A percentile compares a stretch with the other conserved stretches of the same genome.
Conservation (phyloP, 2,113 vertebrate species). For the Sebastes schlegelii region DNA sequence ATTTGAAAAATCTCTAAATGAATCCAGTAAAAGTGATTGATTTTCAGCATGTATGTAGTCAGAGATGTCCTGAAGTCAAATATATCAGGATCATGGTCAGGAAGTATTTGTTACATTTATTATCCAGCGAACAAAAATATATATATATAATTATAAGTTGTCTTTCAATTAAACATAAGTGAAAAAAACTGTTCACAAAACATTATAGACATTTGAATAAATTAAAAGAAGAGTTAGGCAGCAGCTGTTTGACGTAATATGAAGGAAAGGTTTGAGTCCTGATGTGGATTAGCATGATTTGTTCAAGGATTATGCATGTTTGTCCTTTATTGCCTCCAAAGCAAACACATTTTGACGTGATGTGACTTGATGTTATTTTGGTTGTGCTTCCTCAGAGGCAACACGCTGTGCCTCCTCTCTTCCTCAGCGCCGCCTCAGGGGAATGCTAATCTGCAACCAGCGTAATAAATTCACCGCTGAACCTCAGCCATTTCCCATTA, state of each 20-base stretch:
- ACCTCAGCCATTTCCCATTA: not conserved
- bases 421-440: not conserved
- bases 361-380: conserved; percentile 42
- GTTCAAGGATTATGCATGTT: rapidly evolving
- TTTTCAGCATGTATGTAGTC: too few species aligned
- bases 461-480: conserved; percentile 25
- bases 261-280: not conserved
- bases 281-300: not conserved
- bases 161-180: too few species aligned
- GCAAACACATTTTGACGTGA: conserved; percentile 10
- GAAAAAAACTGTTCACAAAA: too few species aligned
- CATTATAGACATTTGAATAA: not conserved
- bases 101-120: too few species aligned
- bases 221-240: not conserved
- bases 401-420: not conserved
- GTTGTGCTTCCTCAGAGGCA: conserved; percentile 5
- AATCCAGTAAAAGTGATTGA: too few species aligned
- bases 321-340: not conserved
- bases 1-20: too few species aligned
- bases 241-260: too few species aligned
- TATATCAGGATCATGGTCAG: too few species aligned
- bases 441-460: conserved; percentile 9
- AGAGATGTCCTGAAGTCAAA: too few species aligned
- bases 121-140: too few species aligned
- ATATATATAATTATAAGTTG: too few species aligned